Conservation (phyloP, 2,113 vertebrate species). For the Heterocephalus glaber region DNA sequence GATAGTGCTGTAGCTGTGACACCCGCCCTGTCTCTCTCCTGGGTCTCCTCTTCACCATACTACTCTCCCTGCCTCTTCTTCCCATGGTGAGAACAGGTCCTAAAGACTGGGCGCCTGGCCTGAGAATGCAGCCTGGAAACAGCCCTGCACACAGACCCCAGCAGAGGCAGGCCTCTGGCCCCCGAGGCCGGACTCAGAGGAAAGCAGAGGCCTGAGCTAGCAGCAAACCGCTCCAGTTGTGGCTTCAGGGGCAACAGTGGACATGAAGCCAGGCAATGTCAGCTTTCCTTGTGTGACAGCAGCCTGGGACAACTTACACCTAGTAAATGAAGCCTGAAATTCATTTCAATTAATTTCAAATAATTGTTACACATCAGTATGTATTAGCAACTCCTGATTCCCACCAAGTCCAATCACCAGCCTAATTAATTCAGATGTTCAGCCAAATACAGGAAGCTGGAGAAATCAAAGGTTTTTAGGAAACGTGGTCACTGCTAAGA, state of each 20-base stretch:
- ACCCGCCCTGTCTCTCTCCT: background rate
- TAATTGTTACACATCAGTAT: background rate
- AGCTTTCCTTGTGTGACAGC: background rate
- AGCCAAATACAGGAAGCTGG: background rate
- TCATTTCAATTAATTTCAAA: background rate
- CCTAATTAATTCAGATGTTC: background rate
- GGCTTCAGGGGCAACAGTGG: background rate
- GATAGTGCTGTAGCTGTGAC: background rate
- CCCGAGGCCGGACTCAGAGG: background rate
- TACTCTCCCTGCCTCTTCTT: background rate
- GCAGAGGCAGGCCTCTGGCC: background rate
- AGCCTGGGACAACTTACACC: background rate
- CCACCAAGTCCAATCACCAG: background rate
- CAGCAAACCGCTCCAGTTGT: background rate
- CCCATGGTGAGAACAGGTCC: background rate
- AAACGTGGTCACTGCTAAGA: background rate
- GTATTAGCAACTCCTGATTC: background rate
- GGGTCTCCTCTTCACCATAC: accelerated
- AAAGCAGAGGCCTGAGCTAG: background rate
- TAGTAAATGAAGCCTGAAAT: conserved; percentile 1
- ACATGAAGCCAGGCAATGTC: background rate
- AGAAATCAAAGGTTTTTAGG: background rate
- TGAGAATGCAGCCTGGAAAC: background rate
- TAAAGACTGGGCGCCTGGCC: background rate
- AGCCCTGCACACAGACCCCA: background rate